Base-by-base conservation (phyloP, 64 coral and sea anemone species). In the Catalaphyllia jardinei region DNA sequence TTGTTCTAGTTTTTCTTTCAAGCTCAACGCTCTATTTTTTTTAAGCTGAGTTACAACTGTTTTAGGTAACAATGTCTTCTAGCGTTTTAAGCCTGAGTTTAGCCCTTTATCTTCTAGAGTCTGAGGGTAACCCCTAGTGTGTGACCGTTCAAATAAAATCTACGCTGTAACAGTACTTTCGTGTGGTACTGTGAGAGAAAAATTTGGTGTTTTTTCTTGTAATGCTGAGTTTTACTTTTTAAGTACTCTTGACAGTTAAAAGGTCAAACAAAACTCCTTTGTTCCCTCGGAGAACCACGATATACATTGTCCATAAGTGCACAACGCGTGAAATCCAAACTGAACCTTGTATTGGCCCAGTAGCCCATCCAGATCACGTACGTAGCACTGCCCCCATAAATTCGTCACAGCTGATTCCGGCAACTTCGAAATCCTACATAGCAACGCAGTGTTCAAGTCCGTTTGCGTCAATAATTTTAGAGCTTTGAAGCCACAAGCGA, bases 271-370 rank as follows among this genome's bases (percentile, higher is more conserved):
- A 77, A 50, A 50, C 19, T 29, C 39, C 20, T 77, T 77, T 77
- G 74, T 77, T 77, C 24, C 22, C 10, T 77, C 19, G 3, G 39
- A 49, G 74, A 77, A 50, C 33, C 20, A 50, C 39, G 74, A 77
- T 77, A 24, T 77, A 20, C 74, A 22, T 50, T 51, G 19, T 77
- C 54, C 35, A 42, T 50, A 46, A 46, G 20, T 6, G 6, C 20
- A 69, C 25, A 25, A 25, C 27, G 39, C 74, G 39, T 46, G 35
- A 38, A 77, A 50, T 46, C 10, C 31, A 77, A 77, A 77, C n/a
- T 85, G 51, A 85, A 28, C 24, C 33, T 85, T 24, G 81, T 85
- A 85, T 85, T 85, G 81, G n/a, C 69, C 60, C 51, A 52, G 31
- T 20, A 28, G 29, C 24, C 28, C 35, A 42, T 42, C 38, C 11